Base-by-base conservation (phyloP, 2,797 vertebrate species). In the Fratercula arctica region DNA sequence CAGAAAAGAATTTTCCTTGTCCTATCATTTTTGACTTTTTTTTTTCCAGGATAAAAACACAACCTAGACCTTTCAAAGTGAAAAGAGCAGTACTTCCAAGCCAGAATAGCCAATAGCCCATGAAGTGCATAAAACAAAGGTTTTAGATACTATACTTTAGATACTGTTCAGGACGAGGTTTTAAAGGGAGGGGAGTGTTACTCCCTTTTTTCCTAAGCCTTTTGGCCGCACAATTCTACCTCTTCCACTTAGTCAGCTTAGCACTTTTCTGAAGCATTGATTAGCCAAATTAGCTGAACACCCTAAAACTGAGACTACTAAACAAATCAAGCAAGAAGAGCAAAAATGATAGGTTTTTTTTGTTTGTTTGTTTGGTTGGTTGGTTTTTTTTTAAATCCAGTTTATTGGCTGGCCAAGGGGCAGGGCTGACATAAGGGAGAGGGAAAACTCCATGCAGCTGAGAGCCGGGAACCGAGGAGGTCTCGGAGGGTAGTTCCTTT, bases 1-100 rank as follows among this genome's bases (percentile, higher is more conserved):
- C 9, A 73, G n/a, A 37, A 51, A 43, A 78, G 20, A 18, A 7
- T 43, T 56, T 56, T 67, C 25, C 41, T 57, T 45, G 12, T 37
- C 37, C 7, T 13, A 0, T 4, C 2, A 17, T n/a, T 45, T 66
- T 1, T 45, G 28, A 16, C 15, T 37, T 39, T 51, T 43, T 43
- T 7, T 4, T 33, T 9, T 18, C 11, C 29, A 28, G 12, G 29
- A 3, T 33, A 57, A 77, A 56, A 74, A 57, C 13, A 29, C 18
- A 75, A 10, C 35, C 23, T 51, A 77, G 31, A 41, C 37, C 39
- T 76, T 73, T 74, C 23, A 48, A 76, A 85, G 33, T 67, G 20
- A 39, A 50, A 82, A 75, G 7, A 28, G 10, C 25, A 64, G 48
- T 12, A 33, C 10, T 85, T 78, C 53, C 39, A 72, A 72, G 41